phyloP scores from a whole-genome alignment of 2,888 invertebrate species.

The Morpho deidamia region DNA sequence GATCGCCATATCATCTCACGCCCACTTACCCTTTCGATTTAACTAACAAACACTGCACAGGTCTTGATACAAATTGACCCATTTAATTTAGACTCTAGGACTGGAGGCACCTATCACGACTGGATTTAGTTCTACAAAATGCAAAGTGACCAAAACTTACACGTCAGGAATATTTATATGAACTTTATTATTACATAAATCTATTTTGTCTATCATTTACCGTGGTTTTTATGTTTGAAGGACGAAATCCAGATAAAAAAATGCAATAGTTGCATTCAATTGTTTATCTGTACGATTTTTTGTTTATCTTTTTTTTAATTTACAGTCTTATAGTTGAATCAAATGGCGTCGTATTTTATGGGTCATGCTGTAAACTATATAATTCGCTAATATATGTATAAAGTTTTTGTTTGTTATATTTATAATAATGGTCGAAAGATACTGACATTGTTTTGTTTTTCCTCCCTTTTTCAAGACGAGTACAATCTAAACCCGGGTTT shows the following conservation, averaged over 20 bases:
- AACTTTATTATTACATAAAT: background rate
- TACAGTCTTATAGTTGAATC: slow-evolving; percentile 40
- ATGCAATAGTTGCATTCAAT: background rate
- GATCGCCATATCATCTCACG: slow-evolving; percentile 70
- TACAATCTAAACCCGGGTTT: slow-evolving; percentile 99
- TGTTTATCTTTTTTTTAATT: slow-evolving; percentile 6
- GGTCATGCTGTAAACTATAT: slow-evolving; percentile 68
- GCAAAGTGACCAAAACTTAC: slow-evolving; percentile 1
- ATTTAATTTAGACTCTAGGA: slow-evolving; percentile 40
- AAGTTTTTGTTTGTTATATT: slow-evolving; percentile 42
- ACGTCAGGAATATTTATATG: background rate
- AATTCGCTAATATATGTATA: slow-evolving; percentile 67
- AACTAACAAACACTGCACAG: slow-evolving; percentile 74
- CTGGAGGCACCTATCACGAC: slow-evolving; percentile 19
- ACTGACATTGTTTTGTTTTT: slow-evolving; percentile 77
- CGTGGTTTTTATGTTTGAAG: background rate
- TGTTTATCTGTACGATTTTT: background rate
- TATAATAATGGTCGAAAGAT: slow-evolving; percentile 67
- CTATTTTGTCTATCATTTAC: background rate
- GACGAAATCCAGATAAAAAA: slow-evolving; percentile 2
- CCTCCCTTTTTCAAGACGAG: slow-evolving; percentile 94
- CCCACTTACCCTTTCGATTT: slow-evolving; percentile 66
- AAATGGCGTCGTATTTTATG: slow-evolving; percentile 36
- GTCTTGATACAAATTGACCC: slow-evolving; percentile 56
- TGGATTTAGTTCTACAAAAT: slow-evolving; percentile 22